Conservation (phyloP, 2,113 vertebrate species). For the Amphiprion ocellaris region DNA sequence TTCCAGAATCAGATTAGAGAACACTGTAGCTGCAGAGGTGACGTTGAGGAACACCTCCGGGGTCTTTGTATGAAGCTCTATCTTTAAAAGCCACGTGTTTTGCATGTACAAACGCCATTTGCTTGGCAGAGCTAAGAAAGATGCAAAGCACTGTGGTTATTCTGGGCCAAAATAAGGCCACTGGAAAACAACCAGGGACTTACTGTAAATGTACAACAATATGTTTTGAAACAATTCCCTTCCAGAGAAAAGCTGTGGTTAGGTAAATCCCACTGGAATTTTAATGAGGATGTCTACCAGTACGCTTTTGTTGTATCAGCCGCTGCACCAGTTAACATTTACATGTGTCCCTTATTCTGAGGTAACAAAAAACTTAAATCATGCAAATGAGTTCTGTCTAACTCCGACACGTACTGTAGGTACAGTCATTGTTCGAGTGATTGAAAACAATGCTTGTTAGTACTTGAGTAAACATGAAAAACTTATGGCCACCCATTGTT, state of each 20-base stretch:
- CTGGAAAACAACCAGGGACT: conserved; percentile 41
- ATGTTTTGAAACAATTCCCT: conserved; percentile 43
- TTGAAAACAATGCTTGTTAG: conserved; percentile 37
- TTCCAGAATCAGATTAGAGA: conserved; percentile 64
- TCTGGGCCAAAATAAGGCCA: background rate
- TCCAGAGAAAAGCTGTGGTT: conserved; percentile 55
- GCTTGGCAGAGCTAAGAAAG: conserved; percentile 67
- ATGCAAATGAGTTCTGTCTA: conserved; percentile 71
- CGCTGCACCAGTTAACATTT: conserved; percentile 69
- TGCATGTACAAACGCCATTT: conserved; percentile 77
- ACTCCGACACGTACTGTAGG: conserved; percentile 9
- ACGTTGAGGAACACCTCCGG: conserved; percentile 43
- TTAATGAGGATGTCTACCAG: conserved; percentile 41
- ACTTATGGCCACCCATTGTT: background rate
- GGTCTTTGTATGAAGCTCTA: conserved; percentile 48
- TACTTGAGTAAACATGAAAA: conserved; percentile 10
- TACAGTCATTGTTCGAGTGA: conserved; percentile 31
- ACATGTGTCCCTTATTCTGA: conserved; percentile 55
- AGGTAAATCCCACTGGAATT: conserved; percentile 72
- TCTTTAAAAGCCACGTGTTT: conserved; percentile 63
- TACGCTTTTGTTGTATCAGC: conserved; percentile 47
- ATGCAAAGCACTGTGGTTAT: conserved; percentile 78
- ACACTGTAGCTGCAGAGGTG: background rate
- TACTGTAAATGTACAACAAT: conserved; percentile 63
- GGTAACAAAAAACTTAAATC: conserved; percentile 20